Evolutionary conservation across 2,113 vertebrate species (phyloP).

Genomic region (Nipponia nippon): DNA sequence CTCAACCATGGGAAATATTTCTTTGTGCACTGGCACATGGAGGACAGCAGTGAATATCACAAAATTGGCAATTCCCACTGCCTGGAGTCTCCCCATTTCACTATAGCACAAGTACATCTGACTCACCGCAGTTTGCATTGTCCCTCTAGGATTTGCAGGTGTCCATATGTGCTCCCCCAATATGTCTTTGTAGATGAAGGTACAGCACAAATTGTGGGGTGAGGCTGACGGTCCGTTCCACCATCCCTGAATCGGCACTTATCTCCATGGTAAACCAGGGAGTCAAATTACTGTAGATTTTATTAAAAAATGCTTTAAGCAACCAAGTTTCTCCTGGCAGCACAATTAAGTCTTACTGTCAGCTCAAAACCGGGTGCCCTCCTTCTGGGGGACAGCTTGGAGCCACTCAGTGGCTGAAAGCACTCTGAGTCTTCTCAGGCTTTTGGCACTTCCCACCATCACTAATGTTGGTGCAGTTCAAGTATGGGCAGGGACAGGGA

Average conservation of each 20-base stretch:
- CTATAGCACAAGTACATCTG: background rate
- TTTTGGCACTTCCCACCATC: fast-evolving
- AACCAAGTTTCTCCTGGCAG: background rate
- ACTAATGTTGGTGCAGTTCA: background rate
- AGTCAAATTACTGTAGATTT: background rate
- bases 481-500: background rate
- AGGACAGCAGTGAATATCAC: background rate
- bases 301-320: background rate
- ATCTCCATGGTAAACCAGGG: background rate
- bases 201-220: background rate
- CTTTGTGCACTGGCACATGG: background rate
- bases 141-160: background rate
- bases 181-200: background rate
- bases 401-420: background rate
- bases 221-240: background rate
- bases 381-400: background rate
- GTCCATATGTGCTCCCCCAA: background rate
- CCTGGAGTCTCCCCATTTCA: background rate
- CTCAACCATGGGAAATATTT: background rate
- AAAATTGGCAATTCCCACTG: background rate
- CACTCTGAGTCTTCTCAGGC: background rate
- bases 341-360: background rate
- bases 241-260: fast-evolving
- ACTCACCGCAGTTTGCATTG: background rate
- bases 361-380: background rate